Percentiles rank a stretch among this genome's conserved stretches.
Evolutionary conservation across 1,140 invertebrate species (phyloP).

Genomic region (Myzus persicae): DNA sequence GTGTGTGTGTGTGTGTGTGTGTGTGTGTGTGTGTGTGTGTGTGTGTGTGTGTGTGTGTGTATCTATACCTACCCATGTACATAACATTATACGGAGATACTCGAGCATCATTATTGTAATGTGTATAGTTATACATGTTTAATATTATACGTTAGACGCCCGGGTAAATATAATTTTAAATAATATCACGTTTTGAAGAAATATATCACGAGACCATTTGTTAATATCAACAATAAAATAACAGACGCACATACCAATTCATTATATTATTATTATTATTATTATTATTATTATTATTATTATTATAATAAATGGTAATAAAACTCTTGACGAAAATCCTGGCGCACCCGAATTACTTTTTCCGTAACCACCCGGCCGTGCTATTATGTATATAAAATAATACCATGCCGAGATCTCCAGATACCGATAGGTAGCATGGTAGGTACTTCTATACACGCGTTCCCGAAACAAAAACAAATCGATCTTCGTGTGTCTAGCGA

Average conservation of each 20-base stretch:
- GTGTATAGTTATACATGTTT: not conserved
- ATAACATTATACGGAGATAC: not conserved
- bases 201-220: not conserved
- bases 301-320: not conserved
- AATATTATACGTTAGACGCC: not conserved
- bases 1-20: too few relatives aligned
- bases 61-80: too few relatives aligned
- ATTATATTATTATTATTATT: not conserved
- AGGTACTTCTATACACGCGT: not conserved
- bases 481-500: not conserved
- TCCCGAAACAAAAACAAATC: slow-evolving; percentile 29
- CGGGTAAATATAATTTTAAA: not conserved
- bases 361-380: not conserved
- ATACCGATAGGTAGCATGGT: not conserved
- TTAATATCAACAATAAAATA: not conserved
- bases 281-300: not conserved
- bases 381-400: not conserved
- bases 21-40: too few relatives aligned
- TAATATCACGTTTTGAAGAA: not conserved
- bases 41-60: not conserved
- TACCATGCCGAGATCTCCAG: not conserved
- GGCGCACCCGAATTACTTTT: slow-evolving; percentile 46
- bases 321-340: slow-evolving; percentile 4
- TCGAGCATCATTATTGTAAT: too few relatives aligned
- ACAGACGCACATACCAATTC: slow-evolving; percentile 5